phyloP scores from a whole-genome alignment of 1,140 invertebrate species.

The Eupeodes corollae region DNA sequence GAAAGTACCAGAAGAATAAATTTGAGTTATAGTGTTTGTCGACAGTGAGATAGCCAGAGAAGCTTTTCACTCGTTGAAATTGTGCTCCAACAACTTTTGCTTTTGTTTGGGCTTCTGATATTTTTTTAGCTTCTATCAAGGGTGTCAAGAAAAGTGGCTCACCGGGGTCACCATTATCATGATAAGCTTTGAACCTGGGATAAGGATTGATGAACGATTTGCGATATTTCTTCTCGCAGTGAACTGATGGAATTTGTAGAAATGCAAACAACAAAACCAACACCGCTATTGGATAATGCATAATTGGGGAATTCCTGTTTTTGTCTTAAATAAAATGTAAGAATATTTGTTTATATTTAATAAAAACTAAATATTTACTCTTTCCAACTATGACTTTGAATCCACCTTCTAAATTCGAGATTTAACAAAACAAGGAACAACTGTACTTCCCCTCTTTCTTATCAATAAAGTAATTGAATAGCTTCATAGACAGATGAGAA shows the following conservation, averaged over 20 bases:
- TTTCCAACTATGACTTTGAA: too few relatives aligned
- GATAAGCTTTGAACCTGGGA: conserved; percentile 19
- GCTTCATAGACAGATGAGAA: too few relatives aligned
- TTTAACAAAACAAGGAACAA: too few relatives aligned
- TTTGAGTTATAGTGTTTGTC: conserved; percentile 67
- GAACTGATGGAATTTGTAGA: background rate
- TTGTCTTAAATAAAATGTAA: too few relatives aligned
- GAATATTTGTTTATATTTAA: too few relatives aligned
- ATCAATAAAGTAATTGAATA: too few relatives aligned
- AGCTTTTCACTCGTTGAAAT: conserved; percentile 28
- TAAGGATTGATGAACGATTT: conserved; percentile 32
- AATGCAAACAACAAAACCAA: too few relatives aligned
- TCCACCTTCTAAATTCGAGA: too few relatives aligned
- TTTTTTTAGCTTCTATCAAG: conserved; percentile 14
- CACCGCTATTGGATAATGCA: too few relatives aligned
- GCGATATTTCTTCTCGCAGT: conserved; percentile 10
- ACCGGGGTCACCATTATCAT: conserved; percentile 27
- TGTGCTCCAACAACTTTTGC: conserved; percentile 18
- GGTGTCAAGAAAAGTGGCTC: conserved; percentile 28
- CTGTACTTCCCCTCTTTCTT: too few relatives aligned
- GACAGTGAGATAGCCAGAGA: conserved; percentile 58
- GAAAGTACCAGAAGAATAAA: conserved; percentile 85
- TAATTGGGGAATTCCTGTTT: too few relatives aligned
- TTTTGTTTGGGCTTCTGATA: conserved; percentile 15
- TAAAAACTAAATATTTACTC: too few relatives aligned